These are phyloP conservation scores for Pachypeltis micranthus DNA, from an alignment of 1,140 invertebrate species.

Conservation along the genomic window DNA sequence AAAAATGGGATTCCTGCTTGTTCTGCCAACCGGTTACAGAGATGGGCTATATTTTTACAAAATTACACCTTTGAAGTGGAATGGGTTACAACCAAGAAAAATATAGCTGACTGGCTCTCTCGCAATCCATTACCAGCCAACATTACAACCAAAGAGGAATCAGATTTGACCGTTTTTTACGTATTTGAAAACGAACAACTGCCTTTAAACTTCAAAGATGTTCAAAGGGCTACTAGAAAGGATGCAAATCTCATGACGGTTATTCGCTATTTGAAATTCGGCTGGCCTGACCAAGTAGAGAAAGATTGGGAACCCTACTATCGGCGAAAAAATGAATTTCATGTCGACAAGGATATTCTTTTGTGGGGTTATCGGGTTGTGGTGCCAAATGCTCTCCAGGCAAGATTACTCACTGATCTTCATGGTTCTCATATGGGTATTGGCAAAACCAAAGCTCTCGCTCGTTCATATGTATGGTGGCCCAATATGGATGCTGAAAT, in stretches of 20 bases:
- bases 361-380: neutral
- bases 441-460: neutral
- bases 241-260: neutral
- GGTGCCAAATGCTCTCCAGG: neutral
- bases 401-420: neutral
- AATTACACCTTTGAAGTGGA: constrained; percentile 25
- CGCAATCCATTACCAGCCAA: neutral
- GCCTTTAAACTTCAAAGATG: neutral
- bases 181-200: neutral
- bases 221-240: neutral
- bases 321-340: neutral
- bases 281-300: neutral
- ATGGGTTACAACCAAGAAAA: neutral
- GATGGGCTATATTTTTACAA: constrained; percentile 31
- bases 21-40: constrained; percentile 29
- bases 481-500: neutral
- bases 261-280: neutral
- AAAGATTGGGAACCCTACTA: too few species aligned
- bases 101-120: neutral
- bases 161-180: neutral
- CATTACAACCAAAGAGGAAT: neutral
- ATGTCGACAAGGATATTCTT: neutral
- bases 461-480: neutral
- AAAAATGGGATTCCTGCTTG: constrained; percentile 29
- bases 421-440: neutral